Evolutionary conservation across 2,888 invertebrate species (phyloP), one percentile per base, ranked within the genome.

Genomic region (Acrobasis suavella): DNA sequence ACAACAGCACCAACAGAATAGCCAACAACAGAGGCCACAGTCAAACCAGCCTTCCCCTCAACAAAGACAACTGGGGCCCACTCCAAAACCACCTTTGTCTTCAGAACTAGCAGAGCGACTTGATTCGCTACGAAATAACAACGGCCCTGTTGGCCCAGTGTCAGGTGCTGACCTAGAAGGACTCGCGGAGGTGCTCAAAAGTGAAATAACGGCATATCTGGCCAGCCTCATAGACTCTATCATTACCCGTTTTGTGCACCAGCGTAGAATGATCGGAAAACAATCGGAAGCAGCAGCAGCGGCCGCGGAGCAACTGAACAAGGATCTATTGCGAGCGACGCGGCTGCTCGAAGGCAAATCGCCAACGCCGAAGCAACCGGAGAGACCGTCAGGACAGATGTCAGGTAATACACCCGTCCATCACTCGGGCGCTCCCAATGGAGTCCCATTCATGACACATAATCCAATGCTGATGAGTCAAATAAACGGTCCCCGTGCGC

Each of bases 131-230:
- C 93, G 96, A 71, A 95, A 93, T 75, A 95, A 94, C 72, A 93
- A 95, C 37, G 94, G 94, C 65, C 94, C 96, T 9, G 91, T 95
- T 66, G 94, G 94, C 62, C 94, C 95, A 51, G 94, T 95, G 72
- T 94, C 96, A 1, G 96, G 96, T 14, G 94, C 96, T 5, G 98
- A 98, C 78, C 92, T 98, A 9, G 97, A 98, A 82, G 96, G 96
- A 62, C 93, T 99, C 60, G 97, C 98, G n/a, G 97, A 98, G 78
- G 95, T 96, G 62, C 93, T 99, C 7, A 98, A 98, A 90, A 95
- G 95, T 60, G 98, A 98, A 92, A 96, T 98, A 70, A 96, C 96
- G 32, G 94, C 96, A 49, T 97, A 97, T 1, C 88, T 98, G 54
- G 95, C 96, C 16, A 96, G 95, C 71, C 93, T 98, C 54, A 96